A percentile compares a stretch with the other conserved stretches of the same genome.
Evolutionary conservation across 2,888 invertebrate genomes (phyloP).

Genomic region (Phaonia tiefii): DNA sequence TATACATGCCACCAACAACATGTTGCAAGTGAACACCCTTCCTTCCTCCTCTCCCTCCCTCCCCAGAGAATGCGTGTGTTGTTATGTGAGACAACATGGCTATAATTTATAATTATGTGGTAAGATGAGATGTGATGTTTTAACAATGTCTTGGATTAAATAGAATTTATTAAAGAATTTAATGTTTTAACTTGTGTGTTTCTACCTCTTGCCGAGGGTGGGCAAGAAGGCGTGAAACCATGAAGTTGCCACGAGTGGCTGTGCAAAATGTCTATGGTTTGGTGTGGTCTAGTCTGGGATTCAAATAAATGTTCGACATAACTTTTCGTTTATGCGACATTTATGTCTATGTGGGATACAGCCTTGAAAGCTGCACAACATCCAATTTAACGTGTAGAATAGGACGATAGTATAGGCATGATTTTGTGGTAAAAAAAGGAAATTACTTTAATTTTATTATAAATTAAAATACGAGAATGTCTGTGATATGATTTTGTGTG

Average conservation of each 20-base stretch:
- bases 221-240: too few relatives aligned
- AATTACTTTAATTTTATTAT: slow-evolving; percentile 14
- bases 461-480: not conserved
- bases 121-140: slow-evolving; percentile 31
- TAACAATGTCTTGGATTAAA: slow-evolving; percentile 35
- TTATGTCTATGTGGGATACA: slow-evolving; percentile 28
- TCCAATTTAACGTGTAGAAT: too few relatives aligned
- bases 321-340: slow-evolving; percentile 34
- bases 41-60: too few relatives aligned
- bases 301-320: slow-evolving; percentile 26
- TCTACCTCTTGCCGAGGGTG: not conserved
- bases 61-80: slow-evolving; percentile 8
- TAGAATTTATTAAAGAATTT: slow-evolving; percentile 33
- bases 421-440: not conserved
- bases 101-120: slow-evolving; percentile 37
- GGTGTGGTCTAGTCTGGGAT: too few relatives aligned
- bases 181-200: not conserved
- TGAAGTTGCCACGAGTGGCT: not conserved
- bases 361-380: not conserved
- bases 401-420: too few relatives aligned
- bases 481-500: not conserved
- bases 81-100: not conserved
- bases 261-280: not conserved
- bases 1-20: slow-evolving; percentile 13
- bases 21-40: slow-evolving; percentile 9